Conservation (phyloP, 2,888 invertebrate genomes). For the Coecobrya sp. region DNA sequence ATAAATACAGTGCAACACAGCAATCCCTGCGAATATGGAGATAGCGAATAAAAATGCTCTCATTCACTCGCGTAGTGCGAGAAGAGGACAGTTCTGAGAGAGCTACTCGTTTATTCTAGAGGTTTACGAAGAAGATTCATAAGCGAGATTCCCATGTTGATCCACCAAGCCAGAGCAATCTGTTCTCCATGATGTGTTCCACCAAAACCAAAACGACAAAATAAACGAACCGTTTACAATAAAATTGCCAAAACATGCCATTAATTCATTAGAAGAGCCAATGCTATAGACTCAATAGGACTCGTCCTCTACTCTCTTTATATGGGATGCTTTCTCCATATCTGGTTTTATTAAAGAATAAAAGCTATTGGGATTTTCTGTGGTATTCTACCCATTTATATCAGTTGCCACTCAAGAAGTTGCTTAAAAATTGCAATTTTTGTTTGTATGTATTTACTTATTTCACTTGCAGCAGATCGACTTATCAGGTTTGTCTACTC, state of each 20-base stretch:
- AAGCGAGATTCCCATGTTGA: background rate
- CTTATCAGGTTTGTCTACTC: background rate
- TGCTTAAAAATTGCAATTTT: background rate
- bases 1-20: too few relatives aligned
- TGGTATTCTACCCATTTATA: too few relatives aligned
- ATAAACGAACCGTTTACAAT: constrained; percentile 86
- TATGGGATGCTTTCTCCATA: constrained; percentile 51
- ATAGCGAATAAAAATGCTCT: background rate
- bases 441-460: background rate
- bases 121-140: background rate
- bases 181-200: constrained; percentile 64
- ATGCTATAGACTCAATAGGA: background rate
- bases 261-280: constrained; percentile 86
- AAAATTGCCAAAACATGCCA: constrained; percentile 86
- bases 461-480: background rate
- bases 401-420: background rate
- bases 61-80: background rate
- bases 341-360: constrained; percentile 22
- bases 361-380: too few relatives aligned
- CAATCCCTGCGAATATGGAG: background rate
- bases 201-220: constrained; percentile 86
- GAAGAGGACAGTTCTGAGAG: background rate
- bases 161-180: constrained; percentile 1
- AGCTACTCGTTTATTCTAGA: background rate
- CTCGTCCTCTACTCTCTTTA: constrained; percentile 52